A percentile compares a stretch with the other conserved stretches of the same genome.
These are phyloP conservation scores for Zoanthus sansibaricus DNA, from an alignment of 92 coral and sea anemone genomes.

Conservation along the genomic window DNA sequence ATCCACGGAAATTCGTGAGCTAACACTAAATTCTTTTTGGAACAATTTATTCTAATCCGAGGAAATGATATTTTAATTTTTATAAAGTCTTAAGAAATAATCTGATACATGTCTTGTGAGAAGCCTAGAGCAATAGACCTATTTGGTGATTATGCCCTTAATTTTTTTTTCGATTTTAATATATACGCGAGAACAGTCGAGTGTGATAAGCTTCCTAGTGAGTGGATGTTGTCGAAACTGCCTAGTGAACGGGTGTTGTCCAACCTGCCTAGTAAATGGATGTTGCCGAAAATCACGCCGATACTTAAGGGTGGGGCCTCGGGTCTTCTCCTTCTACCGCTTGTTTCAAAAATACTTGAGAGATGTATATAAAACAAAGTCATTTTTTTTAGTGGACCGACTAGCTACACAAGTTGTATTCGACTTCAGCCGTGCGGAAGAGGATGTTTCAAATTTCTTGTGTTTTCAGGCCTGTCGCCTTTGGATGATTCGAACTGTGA, in stretches of 20 bases:
- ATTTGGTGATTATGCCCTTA: conserved; percentile 35
- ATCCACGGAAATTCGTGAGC: neutral
- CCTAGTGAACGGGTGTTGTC: too few species aligned
- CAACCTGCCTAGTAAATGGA: too few species aligned
- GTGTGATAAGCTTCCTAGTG: neutral
- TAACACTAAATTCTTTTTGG: too few species aligned
- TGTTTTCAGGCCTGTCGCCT: conserved; percentile 30
- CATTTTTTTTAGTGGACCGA: too few species aligned
- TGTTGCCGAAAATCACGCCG: too few species aligned
- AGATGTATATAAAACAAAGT: too few species aligned
- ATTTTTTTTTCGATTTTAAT: conserved; percentile 41
- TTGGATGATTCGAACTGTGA: neutral
- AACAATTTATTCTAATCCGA: too few species aligned
- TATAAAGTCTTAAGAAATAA: conserved; percentile 1
- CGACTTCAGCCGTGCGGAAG: conserved; percentile 42
- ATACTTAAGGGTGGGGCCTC: too few species aligned
- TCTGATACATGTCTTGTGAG: conserved; percentile 8
- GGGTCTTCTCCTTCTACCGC: too few species aligned
- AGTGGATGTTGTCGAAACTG: too few species aligned
- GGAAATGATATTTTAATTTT: neutral
- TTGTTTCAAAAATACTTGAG: too few species aligned
- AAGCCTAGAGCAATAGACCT: conserved; percentile 44
- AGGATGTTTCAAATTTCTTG: conserved; percentile 14
- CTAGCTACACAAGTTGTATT: conserved; percentile 20
- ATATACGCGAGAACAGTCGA: conserved; percentile 23